A percentile compares a stretch with the other conserved stretches of the same genome.
Evolutionary conservation across 2,797 vertebrate genomes (phyloP).

Genomic region (Pempheris klunzingeri): DNA sequence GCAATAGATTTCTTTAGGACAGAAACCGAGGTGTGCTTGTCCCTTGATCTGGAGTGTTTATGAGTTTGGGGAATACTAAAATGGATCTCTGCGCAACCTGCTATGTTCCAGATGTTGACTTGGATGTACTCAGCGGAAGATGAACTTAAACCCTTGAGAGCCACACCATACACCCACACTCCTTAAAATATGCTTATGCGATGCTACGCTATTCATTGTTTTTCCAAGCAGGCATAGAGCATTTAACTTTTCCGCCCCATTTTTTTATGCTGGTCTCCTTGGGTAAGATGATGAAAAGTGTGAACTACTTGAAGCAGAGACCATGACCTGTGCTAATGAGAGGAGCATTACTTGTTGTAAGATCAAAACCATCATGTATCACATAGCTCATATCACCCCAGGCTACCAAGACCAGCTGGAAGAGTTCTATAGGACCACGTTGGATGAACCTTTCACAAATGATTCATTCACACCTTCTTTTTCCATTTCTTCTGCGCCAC

Average conservation of each 20-base stretch:
- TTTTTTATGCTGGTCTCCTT: conserved; percentile 36
- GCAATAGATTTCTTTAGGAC: conserved; percentile 63
- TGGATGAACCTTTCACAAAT: conserved; percentile 53
- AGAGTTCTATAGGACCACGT: conserved; percentile 43
- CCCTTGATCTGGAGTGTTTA: conserved; percentile 74
- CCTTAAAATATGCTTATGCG: conserved; percentile 16
- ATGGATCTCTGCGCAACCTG: conserved; percentile 46
- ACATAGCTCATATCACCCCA: conserved; percentile 53
- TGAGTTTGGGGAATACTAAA: conserved; percentile 61
- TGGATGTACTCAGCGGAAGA: conserved; percentile 25
- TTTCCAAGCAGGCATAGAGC: conserved; percentile 10
- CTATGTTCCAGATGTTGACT: conserved; percentile 67
- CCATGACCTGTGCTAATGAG: conserved; percentile 72
- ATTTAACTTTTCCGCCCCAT: conserved; percentile 38
- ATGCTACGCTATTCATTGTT: conserved; percentile 26
- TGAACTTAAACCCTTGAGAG: conserved; percentile 41
- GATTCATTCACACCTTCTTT: conserved; percentile 67
- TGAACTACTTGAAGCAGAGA: conserved; percentile 55
- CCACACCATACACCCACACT: conserved; percentile 25
- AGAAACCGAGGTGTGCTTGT: conserved; percentile 64
- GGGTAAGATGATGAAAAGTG: conserved; percentile 50
- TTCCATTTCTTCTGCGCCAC: conserved; percentile 11
- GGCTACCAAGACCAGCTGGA: conserved; percentile 71
- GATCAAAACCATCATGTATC: conserved; percentile 68
- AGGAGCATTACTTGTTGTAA: conserved; percentile 51